Base-by-base conservation (phyloP, 2,888 invertebrate genomes). In the Cerastoderma edule region DNA sequence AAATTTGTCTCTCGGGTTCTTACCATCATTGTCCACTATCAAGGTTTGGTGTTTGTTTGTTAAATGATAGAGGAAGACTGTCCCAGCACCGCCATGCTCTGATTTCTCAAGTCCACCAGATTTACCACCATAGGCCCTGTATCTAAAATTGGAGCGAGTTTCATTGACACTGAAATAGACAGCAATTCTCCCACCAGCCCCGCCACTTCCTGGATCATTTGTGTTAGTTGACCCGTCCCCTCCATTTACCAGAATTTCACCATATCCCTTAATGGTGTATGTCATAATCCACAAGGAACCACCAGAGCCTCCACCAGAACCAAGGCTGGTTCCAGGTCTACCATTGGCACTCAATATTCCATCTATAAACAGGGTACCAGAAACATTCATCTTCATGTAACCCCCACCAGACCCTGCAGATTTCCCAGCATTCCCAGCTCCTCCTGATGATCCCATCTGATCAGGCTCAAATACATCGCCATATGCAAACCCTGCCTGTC, bases 271-370 rank as follows among this genome's bases (percentile, higher is more conserved):
- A 30, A 89, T 83, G 8, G 71, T 57, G 39, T 85, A 72, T 73
- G 85, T 85, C 68, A 79, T 85, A 81, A 89, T 85, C 88, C 86
- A 86, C n/a, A 89, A 80, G 65, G 86, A 86, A 4, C 89, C 89
- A 27, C 89, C 89, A 57, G 86, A 86, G 10, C 89, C 89, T 16
- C 89, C 89, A 19, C 87, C 88, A 13, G 83, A 81, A 10, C 78
- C 80, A 22, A 57, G 69, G 28, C 60, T 66, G 10, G 64, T 53
- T 0, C 81, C 83, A 48, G 78, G 68, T 8, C 72, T 78, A 13
- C 89, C 89, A 75, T 84, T 76, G 6, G 88, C 86, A 72, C 84
- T 85, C 6, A 89, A 82, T 44, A 85, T 75, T 6, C 89, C 89
- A 76, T 89, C 89, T 60, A 89, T 87, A 39, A 82, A 76, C 44